Evolutionary conservation across 2,113 vertebrate genomes (phyloP), one percentile per base, ranked within the genome.

Genomic region (Nicator chloris): DNA sequence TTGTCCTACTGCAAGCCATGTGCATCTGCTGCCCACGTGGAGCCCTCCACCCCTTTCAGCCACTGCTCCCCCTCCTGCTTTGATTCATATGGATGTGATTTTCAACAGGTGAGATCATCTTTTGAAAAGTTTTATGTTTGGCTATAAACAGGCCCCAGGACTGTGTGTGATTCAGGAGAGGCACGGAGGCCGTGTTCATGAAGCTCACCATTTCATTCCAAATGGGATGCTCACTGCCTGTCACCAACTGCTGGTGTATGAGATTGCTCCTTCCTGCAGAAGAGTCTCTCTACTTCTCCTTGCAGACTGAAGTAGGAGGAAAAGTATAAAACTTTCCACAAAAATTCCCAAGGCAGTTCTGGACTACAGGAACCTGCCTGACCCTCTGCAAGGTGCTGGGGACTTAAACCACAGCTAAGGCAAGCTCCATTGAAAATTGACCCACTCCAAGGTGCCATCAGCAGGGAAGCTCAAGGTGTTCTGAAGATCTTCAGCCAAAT

Each of bases 11-110:
- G 57, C n/a, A 80, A 90, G 64, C 66, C n/a, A 30, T 1, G 15
- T 69, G 51, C 94, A 95, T 94, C 86, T 95, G 94, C 77, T 91
- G 60, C 68, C 70, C 94, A 95, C 20, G 26, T 81, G 87, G 65
- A 81, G n/a, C 54, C 65, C 33, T 82, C 71, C 37, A 57, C 10
- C 66, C 78, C 37, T 68, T 64, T 24, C 53, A 90, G 85, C 54
- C 71, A 37, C 70, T 76, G 59, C 65, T 93, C 61, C 47, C 31
- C 60, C 90, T 93, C 93, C 93, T 89, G 79, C 85, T 85, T 60
- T 22, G 39, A 28, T 64, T 94, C 86, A 82, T 71, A 47, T 37
- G 61, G 61, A 68, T 88, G 66, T 70, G 64, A 70, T 89, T 93
- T 90, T 76, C 84, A 88, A 24, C 3, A 33, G 49, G 33, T 90